These are phyloP conservation scores for Planococcus citri DNA, from an alignment of 1,140 invertebrate genomes.

Conservation along the genomic window DNA sequence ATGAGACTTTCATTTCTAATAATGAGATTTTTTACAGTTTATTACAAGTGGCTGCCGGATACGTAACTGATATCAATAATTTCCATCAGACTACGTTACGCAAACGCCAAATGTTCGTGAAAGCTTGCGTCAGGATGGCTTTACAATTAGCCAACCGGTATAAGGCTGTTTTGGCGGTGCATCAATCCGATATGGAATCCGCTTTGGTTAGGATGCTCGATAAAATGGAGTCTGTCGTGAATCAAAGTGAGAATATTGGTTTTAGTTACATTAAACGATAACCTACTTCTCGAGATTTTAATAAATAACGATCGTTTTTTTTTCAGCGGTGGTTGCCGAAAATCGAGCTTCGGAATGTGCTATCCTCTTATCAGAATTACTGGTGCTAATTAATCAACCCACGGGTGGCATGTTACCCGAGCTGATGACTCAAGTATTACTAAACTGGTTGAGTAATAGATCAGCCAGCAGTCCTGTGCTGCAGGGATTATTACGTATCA, in stretches of 20 bases:
- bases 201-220: constrained; percentile 43
- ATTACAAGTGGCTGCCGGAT: constrained; percentile 46
- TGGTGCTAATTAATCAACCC: constrained; percentile 38
- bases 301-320: constrained; percentile 24
- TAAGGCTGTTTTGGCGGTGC: constrained; percentile 39
- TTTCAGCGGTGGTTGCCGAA: constrained; percentile 36
- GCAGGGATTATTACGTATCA: constrained; percentile 36
- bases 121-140: constrained; percentile 42
- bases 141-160: constrained; percentile 33
- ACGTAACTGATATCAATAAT: constrained; percentile 35
- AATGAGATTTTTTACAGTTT: constrained; percentile 37
- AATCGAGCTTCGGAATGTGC: constrained; percentile 40
- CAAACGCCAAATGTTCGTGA: constrained; percentile 47
- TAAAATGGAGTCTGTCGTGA: constrained; percentile 44
- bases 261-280: constrained; percentile 23
- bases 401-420: constrained; percentile 26
- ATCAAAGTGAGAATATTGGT: constrained; percentile 37
- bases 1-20: too few species aligned
- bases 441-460: constrained; percentile 34
- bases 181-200: constrained; percentile 39
- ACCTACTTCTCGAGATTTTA: not conserved
- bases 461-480: constrained; percentile 37
- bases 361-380: constrained; percentile 38
- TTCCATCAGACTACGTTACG: constrained; percentile 40
- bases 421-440: constrained; percentile 28